A percentile compares a stretch with the other conserved stretches of the same genome.
These are phyloP conservation scores for Scaptomyza graminum DNA, from an alignment of 1,140 invertebrate species.

Conservation along the genomic window DNA sequence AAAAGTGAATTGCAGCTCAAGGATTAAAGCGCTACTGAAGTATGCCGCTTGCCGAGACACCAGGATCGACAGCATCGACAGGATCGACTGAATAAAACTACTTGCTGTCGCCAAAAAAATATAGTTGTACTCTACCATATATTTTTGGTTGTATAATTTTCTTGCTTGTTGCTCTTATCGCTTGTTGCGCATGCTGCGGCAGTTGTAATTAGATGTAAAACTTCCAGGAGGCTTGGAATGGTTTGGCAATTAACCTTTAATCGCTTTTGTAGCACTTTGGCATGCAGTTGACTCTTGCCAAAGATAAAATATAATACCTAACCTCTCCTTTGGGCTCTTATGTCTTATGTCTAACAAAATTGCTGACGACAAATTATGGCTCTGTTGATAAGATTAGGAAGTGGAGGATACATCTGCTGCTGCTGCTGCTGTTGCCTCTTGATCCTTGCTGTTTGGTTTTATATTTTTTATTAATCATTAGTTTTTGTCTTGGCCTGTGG, in stretches of 20 bases:
- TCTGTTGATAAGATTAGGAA: constrained; percentile 61
- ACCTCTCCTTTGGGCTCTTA: background rate
- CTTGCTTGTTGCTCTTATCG: constrained; percentile 9
- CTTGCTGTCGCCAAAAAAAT: constrained; percentile 34
- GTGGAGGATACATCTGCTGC: constrained; percentile 13
- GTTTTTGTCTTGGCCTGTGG: background rate
- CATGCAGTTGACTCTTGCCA: constrained; percentile 36
- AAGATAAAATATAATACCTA: constrained; percentile 53
- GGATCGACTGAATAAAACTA: constrained; percentile 14
- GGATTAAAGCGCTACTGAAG: constrained; percentile 71
- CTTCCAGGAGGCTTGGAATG: background rate
- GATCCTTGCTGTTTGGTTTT: background rate
- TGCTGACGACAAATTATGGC: constrained; percentile 62
- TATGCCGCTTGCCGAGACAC: constrained; percentile 47
- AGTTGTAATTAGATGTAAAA: constrained; percentile 38
- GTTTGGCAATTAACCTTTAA: constrained; percentile 55
- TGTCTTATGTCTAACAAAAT: constrained; percentile 27
- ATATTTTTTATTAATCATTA: constrained; percentile 45
- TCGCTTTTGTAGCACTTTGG: constrained; percentile 67
- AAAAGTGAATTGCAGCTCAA: constrained; percentile 77
- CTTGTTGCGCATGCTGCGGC: constrained; percentile 14
- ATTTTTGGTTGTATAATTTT: constrained; percentile 5
- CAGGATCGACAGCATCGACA: constrained; percentile 14
- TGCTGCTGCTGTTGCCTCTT: background rate
- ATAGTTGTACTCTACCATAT: background rate